These are phyloP conservation scores for Smutsia temminckii DNA, from an alignment of 2,797 vertebrate species.

Conservation along the genomic window DNA sequence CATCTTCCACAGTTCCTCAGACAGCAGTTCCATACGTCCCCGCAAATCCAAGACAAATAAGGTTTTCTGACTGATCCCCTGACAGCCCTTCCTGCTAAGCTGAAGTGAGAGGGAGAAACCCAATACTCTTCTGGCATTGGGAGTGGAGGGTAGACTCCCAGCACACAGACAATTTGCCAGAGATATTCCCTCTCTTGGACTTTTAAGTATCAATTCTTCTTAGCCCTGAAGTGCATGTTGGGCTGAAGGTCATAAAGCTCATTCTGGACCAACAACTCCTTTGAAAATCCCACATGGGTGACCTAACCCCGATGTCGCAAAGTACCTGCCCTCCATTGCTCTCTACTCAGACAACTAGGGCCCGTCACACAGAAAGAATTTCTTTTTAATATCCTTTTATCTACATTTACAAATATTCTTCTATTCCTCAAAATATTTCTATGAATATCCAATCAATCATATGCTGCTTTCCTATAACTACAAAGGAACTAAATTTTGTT, in stretches of 20 bases:
- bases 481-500: background rate
- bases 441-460: background rate
- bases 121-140: background rate
- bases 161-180: background rate
- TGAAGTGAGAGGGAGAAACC: background rate
- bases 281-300: background rate
- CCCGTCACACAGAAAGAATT: background rate
- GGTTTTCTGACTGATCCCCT: background rate
- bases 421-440: background rate
- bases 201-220: background rate
- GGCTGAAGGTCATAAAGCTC: background rate
- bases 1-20: background rate
- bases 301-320: background rate
- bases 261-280: background rate
- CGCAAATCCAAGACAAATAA: background rate
- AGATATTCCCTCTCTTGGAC: background rate
- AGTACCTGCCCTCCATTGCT: too few relatives aligned
- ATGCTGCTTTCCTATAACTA: background rate
- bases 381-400: background rate
- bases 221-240: background rate
- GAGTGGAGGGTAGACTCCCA: fast-evolving
- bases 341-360: background rate
- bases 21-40: background rate
- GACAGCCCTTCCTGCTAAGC: background rate
- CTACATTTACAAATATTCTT: background rate